Conservation (phyloP, 2,113 vertebrate genomes). For the Pica pica region DNA sequence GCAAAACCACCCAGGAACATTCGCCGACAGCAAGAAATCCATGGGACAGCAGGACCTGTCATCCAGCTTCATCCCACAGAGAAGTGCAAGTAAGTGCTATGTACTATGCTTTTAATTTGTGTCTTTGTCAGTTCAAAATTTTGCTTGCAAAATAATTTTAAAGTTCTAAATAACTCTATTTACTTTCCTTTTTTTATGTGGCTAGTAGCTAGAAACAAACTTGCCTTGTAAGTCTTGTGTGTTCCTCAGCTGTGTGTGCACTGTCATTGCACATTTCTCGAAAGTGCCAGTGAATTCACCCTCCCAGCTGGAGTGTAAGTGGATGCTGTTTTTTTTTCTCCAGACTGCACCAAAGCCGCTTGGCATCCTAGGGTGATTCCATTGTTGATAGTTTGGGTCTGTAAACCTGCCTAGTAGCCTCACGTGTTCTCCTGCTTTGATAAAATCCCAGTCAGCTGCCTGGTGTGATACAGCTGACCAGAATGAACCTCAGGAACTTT, state of each 20-base stretch:
- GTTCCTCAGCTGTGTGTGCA: rapidly evolving
- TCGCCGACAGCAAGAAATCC: slow-evolving; percentile 72
- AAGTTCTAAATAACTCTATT: not conserved
- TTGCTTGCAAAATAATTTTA: not conserved
- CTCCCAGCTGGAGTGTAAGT: not conserved
- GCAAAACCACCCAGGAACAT: slow-evolving; percentile 79
- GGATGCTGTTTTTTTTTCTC: not conserved
- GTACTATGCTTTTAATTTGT: not conserved
- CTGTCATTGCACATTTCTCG: not conserved
- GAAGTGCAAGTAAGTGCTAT: slow-evolving; percentile 69
- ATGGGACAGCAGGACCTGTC: slow-evolving; percentile 65
- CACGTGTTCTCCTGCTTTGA: not conserved
- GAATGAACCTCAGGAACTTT: not conserved
- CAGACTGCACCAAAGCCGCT: not conserved
- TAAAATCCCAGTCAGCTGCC: not conserved
- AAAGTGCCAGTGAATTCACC: not conserved
- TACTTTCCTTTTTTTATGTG: not conserved
- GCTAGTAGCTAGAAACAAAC: not conserved
- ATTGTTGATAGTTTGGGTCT: not conserved
- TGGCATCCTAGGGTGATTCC: not conserved
- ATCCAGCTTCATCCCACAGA: slow-evolving; percentile 52
- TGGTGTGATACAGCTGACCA: not conserved
- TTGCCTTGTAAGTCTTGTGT: not conserved
- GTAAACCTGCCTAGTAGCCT: not conserved
- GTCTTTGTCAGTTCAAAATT: not conserved